Evolutionary conservation across 2,113 vertebrate species (phyloP), one percentile per base, ranked within the genome.

Genomic region (Tachysurus fulvidraco): DNA sequence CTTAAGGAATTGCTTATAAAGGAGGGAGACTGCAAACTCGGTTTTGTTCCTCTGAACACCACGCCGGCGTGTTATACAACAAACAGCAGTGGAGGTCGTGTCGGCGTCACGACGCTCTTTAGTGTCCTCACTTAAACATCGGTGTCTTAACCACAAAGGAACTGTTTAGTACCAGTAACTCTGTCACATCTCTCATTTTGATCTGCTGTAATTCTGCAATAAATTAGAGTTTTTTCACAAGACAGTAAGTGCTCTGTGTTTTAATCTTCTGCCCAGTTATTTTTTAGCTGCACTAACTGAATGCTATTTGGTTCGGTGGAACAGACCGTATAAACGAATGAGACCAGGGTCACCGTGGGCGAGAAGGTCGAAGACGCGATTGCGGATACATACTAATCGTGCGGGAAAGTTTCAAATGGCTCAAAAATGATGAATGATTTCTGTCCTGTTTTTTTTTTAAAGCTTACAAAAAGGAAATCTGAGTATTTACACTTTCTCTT

Each of bases 401-500:
- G 4, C n/a, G 23, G 80, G 46, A 28, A 65, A 9, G 28, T 57
- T 79, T 36, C 8, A 74, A 60, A 76, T 5, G 8, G 0, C 59
- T 64, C 1, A 46, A 57, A 76, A 52, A 77, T 8, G 4, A 57
- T 57, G 4, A 65, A 10, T 0, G 13, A 25, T 28, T n/a, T 78
- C 14, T 57, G 52, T 57, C 13, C 8, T 13, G n/a, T 16, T 36
- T 62, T 77, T 85, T 85, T 62, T 44, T 55, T 64, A 83, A 89
- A 79, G 67, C 52, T 77, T 83, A 67, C 71, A 85, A 85, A 80
- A 89, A 86, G 19, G 28, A 44, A 5, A 84, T 78, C 28, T 50
- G 73, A 83, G 28, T 87, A 87, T 87, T 88, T 87, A 88, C 82
- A 87, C 28, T 77, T 80, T 67, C 55, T 83, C 78, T 71, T 36